phyloP scores from a whole-genome alignment of 1,140 invertebrate genomes.

The Zaprionus vittiger region DNA sequence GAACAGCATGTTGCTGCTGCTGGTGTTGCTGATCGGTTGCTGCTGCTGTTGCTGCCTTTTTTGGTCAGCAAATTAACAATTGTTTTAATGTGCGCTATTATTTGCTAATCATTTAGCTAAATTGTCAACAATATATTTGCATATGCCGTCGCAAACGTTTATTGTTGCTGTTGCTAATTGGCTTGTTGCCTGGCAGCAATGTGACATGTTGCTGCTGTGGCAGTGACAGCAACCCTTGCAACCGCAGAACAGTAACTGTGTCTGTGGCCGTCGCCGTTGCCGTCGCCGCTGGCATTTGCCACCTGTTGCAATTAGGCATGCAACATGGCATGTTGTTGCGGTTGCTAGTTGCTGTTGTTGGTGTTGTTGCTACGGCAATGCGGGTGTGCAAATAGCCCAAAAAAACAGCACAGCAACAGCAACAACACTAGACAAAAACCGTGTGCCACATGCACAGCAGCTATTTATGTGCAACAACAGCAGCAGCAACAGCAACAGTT shows the following conservation, averaged over 20 bases:
- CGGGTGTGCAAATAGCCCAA: conserved; percentile 56
- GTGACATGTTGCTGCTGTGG: conserved; percentile 44
- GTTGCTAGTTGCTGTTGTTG: conserved; percentile 20
- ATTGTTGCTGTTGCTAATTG: conserved; percentile 46
- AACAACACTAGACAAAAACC: conserved; percentile 12
- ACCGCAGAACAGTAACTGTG: conserved; percentile 43
- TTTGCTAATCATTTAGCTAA: conserved; percentile 51
- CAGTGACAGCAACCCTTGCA: conserved; percentile 45
- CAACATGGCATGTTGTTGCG: conserved; percentile 80
- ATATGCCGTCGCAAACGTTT: conserved; percentile 1
- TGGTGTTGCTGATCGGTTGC: neutral
- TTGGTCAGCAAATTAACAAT: conserved; percentile 58
- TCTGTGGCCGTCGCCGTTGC: conserved; percentile 2
- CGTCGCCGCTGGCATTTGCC: conserved; percentile 57
- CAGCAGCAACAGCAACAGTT: conserved; percentile 38
- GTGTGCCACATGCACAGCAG: conserved; percentile 76
- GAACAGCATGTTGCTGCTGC: neutral
- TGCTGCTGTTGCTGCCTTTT: conserved; percentile 67
- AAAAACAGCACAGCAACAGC: conserved; percentile 1
- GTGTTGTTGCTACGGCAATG: conserved; percentile 13
- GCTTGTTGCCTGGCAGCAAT: conserved; percentile 53
- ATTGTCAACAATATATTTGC: conserved; percentile 39
- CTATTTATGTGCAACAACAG: conserved; percentile 56
- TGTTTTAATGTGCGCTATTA: conserved; percentile 48
- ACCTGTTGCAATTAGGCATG: conserved; percentile 83